Percentiles rank a stretch among this genome's conserved stretches.
phyloP scores from a whole-genome alignment of 2,113 vertebrate species.

The Tupaia chinensis region DNA sequence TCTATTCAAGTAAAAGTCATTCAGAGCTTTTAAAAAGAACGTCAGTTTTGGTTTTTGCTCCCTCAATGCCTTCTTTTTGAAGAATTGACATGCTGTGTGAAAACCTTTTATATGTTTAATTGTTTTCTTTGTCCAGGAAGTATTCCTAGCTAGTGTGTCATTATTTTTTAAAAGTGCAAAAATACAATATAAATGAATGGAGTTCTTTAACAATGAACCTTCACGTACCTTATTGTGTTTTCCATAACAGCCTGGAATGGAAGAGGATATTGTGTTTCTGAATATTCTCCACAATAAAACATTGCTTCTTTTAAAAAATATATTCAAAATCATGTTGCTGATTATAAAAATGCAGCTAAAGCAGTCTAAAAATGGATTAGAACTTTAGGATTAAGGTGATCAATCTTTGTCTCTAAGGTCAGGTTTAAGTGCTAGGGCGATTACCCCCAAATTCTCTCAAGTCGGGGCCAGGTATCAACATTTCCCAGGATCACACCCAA shows the following conservation, averaged over 20 bases:
- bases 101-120: conserved; percentile 28
- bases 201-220: conserved; percentile 56
- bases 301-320: not conserved
- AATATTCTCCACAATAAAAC: not conserved
- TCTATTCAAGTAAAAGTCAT: conserved; percentile 51
- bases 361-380: not conserved
- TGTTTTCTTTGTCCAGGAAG: not conserved
- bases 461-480: not conserved
- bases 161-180: conserved; percentile 55
- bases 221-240: not conserved
- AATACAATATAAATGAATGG: conserved; percentile 41
- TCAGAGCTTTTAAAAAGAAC: conserved; percentile 28
- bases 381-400: not conserved
- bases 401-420: not conserved
- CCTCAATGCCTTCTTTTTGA: conserved; percentile 33
- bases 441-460: not conserved
- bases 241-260: not conserved
- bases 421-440: not conserved
- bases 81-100: conserved; percentile 30
- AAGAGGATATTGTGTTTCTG: conserved; percentile 10
- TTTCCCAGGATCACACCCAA: not conserved
- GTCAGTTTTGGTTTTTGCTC: conserved; percentile 24
- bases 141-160: not conserved
- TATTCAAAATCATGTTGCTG: not conserved
- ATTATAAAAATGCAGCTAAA: not conserved